These are phyloP conservation scores for Drosophila truncata DNA, from an alignment of 1,140 invertebrate genomes.

Conservation along the genomic window DNA sequence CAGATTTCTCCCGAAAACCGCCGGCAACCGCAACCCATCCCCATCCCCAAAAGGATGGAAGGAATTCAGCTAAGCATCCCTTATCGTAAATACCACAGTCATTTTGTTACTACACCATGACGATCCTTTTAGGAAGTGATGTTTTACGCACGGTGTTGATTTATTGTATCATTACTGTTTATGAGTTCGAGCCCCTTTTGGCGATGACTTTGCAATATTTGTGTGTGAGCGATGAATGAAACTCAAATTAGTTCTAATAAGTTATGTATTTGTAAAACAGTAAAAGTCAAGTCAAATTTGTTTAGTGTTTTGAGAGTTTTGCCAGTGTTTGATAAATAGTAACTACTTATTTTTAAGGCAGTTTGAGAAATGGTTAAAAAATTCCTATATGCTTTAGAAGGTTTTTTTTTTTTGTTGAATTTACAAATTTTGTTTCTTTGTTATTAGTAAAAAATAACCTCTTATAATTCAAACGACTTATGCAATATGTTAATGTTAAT, in stretches of 20 bases:
- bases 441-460: not conserved
- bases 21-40: conserved; percentile 9
- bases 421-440: not conserved
- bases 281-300: conserved; percentile 6
- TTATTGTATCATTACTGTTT: conserved; percentile 72
- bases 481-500: not conserved
- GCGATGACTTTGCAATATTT: conserved; percentile 49
- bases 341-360: not conserved
- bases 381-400: not conserved
- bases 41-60: conserved; percentile 15
- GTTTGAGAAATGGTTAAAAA: not conserved
- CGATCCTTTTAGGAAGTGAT: conserved; percentile 66
- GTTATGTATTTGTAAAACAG: conserved; percentile 16
- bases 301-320: not conserved
- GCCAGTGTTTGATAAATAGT: not conserved
- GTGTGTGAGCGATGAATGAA: conserved; percentile 27
- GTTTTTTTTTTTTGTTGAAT: not conserved
- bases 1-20: conserved; percentile 14
- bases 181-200: conserved; percentile 51
- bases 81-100: conserved; percentile 66
- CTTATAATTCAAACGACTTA: not conserved
- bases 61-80: conserved; percentile 55
- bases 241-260: conserved; percentile 35
- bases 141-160: conserved; percentile 58
- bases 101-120: conserved; percentile 64